Conservation (phyloP, 2,113 vertebrate genomes). For the Anthoscopus minutus region DNA sequence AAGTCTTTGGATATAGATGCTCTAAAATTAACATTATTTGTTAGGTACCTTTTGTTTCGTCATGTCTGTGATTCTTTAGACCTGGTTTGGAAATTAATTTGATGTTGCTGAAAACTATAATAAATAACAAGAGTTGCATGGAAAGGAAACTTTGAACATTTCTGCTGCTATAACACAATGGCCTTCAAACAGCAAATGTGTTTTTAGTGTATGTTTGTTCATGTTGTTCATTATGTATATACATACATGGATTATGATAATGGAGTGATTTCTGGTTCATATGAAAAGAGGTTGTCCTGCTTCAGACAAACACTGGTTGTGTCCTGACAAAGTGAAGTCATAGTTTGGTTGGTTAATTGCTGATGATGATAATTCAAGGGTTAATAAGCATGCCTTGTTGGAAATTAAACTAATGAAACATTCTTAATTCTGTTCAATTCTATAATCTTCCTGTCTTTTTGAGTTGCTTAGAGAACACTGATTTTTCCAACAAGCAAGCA, state of each 20-base stretch:
- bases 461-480: background rate
- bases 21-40: background rate
- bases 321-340: background rate
- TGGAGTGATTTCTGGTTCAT: background rate
- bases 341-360: background rate
- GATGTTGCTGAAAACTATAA: background rate
- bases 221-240: background rate
- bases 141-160: background rate
- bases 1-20: background rate
- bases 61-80: background rate
- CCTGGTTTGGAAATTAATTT: background rate
- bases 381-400: background rate
- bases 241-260: too few species aligned
- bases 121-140: background rate
- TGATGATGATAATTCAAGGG: background rate
- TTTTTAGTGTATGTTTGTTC: background rate
- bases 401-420: background rate
- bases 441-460: background rate
- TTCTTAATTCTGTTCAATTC: background rate
- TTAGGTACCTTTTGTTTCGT: background rate
- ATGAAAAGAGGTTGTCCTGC: background rate
- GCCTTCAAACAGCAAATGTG: background rate
- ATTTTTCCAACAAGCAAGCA: background rate
- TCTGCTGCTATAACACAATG: background rate
- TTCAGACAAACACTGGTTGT: background rate